Base-by-base conservation (phyloP, 2,113 vertebrate genomes). In the Patagioenas fasciata region DNA sequence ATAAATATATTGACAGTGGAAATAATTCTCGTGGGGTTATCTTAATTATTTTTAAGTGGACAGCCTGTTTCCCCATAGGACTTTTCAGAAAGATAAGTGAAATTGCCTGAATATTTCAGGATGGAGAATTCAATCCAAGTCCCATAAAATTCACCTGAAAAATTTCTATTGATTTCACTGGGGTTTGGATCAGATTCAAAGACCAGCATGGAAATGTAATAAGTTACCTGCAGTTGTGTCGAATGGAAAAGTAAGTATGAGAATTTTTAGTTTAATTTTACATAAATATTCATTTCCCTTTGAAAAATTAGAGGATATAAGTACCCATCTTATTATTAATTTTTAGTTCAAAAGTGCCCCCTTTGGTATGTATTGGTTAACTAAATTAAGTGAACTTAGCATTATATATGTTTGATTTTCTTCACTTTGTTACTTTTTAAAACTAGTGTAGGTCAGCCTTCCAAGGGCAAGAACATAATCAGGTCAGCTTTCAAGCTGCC, bases 391-490 rank as follows among this genome's bases (percentile, higher is more conserved):
- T 42, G 2, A 85, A 79, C 73, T 78, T 85, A 71, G 60, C 86
- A 31, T 86, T 94, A 88, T 61, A 53, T 60, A 57, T 75, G 26
- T 86, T 85, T 85, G 44, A 80, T 93, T 95, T 92, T 87, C 29
- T 92, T 92, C 69, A 84, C 65, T 97, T 88, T 94, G 65, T 85
- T 89, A 90, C 85, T 94, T 96, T 96, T 85, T 80, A 82, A 93
- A 96, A 91, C 89, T 91, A 79, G 66, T 32, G 58, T 85, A 81
- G 96, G 96, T 97, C 94, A 96, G 12, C 67, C 42, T 93, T 94
- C 79, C 97, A 97, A 98, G 91, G 75, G 60, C 91, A 95, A 97
- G 93, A 95, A 95, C 90, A 90, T 94, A 96, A 96, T 96, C 89
- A 96, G 93, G 85, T 93, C 84, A 95, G 79, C 96, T 75, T 96